phyloP scores from a whole-genome alignment of 2,888 invertebrate genomes.

The Tetranychus piercei region DNA sequence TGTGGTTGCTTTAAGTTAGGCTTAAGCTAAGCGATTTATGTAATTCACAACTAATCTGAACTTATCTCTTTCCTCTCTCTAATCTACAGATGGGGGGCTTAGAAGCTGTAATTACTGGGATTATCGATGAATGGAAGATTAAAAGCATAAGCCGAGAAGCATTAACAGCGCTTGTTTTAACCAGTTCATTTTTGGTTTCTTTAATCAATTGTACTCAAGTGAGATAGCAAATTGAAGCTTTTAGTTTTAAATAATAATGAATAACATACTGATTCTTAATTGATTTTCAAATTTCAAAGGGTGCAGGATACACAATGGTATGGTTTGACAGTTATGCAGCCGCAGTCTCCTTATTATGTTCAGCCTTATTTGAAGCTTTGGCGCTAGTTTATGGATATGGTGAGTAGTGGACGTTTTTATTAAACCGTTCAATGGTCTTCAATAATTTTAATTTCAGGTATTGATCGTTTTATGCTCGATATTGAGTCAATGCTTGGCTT shows the following conservation, averaged over 20 bases:
- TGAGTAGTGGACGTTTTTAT: constrained; percentile 30
- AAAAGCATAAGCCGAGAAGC: constrained; percentile 49
- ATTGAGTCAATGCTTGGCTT: constrained; percentile 59
- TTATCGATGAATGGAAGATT: constrained; percentile 54
- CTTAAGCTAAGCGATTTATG: no score
- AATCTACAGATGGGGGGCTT: constrained; percentile 56
- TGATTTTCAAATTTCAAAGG: constrained; percentile 36
- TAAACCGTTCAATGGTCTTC: no score
- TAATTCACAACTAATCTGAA: no score
- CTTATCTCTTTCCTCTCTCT: no score
- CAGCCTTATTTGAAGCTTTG: constrained; percentile 59
- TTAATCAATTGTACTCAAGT: constrained; percentile 25
- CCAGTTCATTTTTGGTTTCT: constrained; percentile 33
- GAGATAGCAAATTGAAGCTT: not conserved
- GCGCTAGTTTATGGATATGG: constrained; percentile 72
- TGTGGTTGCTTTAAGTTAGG: no score
- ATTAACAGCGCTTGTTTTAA: constrained; percentile 52
- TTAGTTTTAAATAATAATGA: not conserved
- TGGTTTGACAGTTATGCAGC: constrained; percentile 62
- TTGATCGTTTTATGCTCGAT: constrained; percentile 55
- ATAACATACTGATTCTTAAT: not conserved
- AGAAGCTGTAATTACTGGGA: constrained; percentile 63
- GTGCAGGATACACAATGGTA: constrained; percentile 58
- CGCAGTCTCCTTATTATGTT: constrained; percentile 57
- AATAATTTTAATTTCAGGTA: constrained; percentile 37